Evolutionary conservation across 1,140 invertebrate genomes (phyloP), one percentile per base, ranked within the genome.

Genomic region (Drosophila setifemur): DNA sequence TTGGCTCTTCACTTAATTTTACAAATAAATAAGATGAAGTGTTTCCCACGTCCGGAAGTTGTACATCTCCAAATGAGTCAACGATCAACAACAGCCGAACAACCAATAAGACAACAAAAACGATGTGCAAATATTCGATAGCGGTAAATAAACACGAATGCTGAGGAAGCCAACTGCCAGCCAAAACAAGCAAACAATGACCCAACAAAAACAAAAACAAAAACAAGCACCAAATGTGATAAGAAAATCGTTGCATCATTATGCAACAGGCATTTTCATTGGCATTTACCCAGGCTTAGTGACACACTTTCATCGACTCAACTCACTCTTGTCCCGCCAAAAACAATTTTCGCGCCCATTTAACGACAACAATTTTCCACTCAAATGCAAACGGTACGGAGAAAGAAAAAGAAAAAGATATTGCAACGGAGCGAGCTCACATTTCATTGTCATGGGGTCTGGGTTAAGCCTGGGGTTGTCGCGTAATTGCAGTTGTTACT

Each of bases 241-340:
- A 78, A 85, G 79, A 85, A 83, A 83, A 83, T 83, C 76, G 77
- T 82, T 83, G 79, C 81, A 83, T 85, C 81, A 83, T 83, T 83
- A 79, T 9, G 28, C 25, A 6, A 33, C 48, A 8, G 53, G 37
- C 53, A 58, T 52, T 78, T 85, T 58, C 57, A 77, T 78, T 79
- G 73, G 75, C 64, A 64, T 79, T 83, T 85, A 85, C 79, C 79
- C 79, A 83, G 81, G 79, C 75, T 72, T 67, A 68, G 70, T 85
- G 79, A 83, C 79, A 83, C 79, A 83, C 79, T 83, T 83, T 85
- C 74, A 54, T 39, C 39, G 33, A 19, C 31, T 19, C 60, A 67
- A 52, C 44, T 60, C 33, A 3, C 14, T 12, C 31, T 12, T 5
- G 3, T 5, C 31, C 31, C 29, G 4, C 29, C 29, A 40, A 60